These are phyloP conservation scores for Ophion obscuratus DNA, from an alignment of 2,888 invertebrate species.

Conservation along the genomic window DNA sequence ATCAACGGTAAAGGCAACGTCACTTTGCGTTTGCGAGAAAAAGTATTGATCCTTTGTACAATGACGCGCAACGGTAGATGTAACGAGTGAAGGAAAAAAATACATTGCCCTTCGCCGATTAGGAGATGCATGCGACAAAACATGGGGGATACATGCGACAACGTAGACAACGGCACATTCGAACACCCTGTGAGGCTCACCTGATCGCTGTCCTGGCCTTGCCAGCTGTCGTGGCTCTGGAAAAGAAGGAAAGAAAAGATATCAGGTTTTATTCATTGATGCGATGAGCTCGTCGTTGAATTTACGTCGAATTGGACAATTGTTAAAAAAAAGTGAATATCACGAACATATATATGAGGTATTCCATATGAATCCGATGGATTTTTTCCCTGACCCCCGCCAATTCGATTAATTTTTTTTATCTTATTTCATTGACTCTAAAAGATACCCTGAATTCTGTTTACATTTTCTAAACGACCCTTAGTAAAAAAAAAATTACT, in stretches of 20 bases:
- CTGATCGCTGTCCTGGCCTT: conserved; percentile 87
- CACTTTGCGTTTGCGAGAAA: neutral
- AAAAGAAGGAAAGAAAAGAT: conserved; percentile 72
- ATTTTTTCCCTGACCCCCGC: too few relatives aligned
- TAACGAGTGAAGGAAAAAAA: conserved; percentile 23
- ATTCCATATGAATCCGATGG: too few relatives aligned
- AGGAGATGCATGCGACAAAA: conserved; percentile 13
- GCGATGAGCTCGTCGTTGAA: neutral
- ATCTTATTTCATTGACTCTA: too few relatives aligned
- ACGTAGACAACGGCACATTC: neutral
- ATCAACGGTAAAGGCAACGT: neutral
- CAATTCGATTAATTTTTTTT: too few relatives aligned
- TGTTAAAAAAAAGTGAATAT: neutral
- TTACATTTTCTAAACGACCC: too few relatives aligned
- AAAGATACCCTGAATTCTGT: too few relatives aligned
- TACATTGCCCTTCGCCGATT: neutral
- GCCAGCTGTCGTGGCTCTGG: conserved; percentile 88
- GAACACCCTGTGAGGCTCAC: conserved; percentile 80
- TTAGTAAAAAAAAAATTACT: too few relatives aligned
- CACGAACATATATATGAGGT: too few relatives aligned
- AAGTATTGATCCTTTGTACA: too few relatives aligned
- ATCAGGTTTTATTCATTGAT: neutral
- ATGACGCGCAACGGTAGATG: neutral
- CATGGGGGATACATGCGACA: neutral
- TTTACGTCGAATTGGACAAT: too few relatives aligned